Evolutionary conservation across 2,888 invertebrate species (phyloP).

Genomic region (Hanleya hanleyi): DNA sequence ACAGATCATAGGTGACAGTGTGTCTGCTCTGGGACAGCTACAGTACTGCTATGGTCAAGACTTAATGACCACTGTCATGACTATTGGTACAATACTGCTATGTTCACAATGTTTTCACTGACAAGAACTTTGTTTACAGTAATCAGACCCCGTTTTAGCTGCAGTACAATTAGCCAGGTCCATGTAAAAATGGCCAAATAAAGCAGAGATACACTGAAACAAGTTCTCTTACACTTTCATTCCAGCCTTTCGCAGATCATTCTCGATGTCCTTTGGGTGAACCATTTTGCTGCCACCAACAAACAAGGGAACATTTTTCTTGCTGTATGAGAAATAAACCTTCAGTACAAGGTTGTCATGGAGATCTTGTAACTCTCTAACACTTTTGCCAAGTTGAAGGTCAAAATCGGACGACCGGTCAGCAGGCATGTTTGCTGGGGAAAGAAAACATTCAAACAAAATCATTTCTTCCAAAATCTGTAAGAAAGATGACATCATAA

Average conservation of each 20-base stretch:
- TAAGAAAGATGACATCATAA: neutral
- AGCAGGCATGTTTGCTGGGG: slow-evolving; percentile 66
- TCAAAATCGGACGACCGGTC: slow-evolving; percentile 67
- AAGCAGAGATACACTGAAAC: too few relatives aligned
- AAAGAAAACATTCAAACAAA: neutral
- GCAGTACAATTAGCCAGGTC: too few relatives aligned
- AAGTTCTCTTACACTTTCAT: slow-evolving; percentile 53
- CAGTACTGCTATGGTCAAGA: too few relatives aligned
- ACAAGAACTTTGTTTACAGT: too few relatives aligned
- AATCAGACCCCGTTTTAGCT: too few relatives aligned
- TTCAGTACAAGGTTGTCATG: slow-evolving; percentile 49
- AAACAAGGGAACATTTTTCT: slow-evolving; percentile 51
- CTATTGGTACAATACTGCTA: too few relatives aligned
- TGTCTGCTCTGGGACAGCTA: too few relatives aligned
- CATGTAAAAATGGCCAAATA: too few relatives aligned
- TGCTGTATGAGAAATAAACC: slow-evolving; percentile 58
- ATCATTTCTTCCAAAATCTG: neutral
- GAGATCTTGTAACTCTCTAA: slow-evolving; percentile 58
- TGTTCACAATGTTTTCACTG: too few relatives aligned
- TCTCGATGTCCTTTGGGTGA: slow-evolving; percentile 53
- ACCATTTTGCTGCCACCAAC: slow-evolving; percentile 44
- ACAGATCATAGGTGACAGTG: too few relatives aligned
- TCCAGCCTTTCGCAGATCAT: slow-evolving; percentile 53
- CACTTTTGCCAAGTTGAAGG: slow-evolving; percentile 62
- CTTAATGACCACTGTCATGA: too few relatives aligned